Percentiles rank a stretch among this genome's conserved stretches.
These are phyloP conservation scores for Nansenia antarctica DNA, from an alignment of 2,113 vertebrate species.

Conservation along the genomic window DNA sequence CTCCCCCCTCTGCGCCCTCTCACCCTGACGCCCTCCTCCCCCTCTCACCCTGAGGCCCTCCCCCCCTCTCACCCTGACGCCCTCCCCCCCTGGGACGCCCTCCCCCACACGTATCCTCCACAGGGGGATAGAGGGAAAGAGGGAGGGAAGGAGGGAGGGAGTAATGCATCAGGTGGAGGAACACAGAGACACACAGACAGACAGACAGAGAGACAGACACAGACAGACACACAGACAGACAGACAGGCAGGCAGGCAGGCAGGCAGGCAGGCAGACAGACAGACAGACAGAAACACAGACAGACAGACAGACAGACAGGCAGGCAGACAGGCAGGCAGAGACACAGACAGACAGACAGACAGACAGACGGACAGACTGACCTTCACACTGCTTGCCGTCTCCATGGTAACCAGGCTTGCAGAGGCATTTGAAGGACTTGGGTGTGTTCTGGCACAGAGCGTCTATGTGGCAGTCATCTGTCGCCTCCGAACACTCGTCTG, in stretches of 20 bases:
- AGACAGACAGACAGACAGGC: no score
- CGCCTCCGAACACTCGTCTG: constrained; percentile 89
- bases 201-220: no score
- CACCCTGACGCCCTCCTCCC: constrained; percentile 26
- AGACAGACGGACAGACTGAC: constrained; percentile 68
- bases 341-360: no score
- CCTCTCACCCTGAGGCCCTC: no score
- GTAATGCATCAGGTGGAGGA: no score
- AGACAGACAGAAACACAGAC: no score
- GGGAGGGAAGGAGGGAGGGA: neutral
- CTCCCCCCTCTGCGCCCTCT: constrained; percentile 56
- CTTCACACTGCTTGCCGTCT: constrained; percentile 92
- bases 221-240: no score
- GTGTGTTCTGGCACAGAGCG: constrained; percentile 95
- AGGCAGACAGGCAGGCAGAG: no score
- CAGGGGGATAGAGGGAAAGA: neutral
- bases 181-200: no score
- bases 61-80: constrained; percentile 56
- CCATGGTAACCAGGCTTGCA: constrained; percentile 97
- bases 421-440: constrained; percentile 94
- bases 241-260: no score
- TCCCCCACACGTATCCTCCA: constrained; percentile 57
- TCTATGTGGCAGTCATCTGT: constrained; percentile 97
- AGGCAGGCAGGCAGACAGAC: no score
- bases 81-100: constrained; percentile 24